A percentile compares a stretch with the other conserved stretches of the same genome.
Evolutionary conservation across 2,113 vertebrate genomes (phyloP).

Genomic region (Anarhynchus alexandrinus): DNA sequence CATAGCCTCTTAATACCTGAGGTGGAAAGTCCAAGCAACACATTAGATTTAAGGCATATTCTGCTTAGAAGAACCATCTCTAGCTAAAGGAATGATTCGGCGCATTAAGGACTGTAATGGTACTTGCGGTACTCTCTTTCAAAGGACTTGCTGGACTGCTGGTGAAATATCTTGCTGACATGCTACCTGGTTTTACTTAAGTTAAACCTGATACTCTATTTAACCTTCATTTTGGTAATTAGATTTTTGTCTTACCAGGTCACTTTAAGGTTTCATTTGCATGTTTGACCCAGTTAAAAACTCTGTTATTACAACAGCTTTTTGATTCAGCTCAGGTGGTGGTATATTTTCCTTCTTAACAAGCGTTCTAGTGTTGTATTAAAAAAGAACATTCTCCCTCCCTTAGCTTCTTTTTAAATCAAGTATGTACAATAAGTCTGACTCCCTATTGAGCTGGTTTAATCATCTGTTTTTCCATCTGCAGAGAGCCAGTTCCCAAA

Average conservation of each 20-base stretch:
- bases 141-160: not conserved
- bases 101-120: not conserved
- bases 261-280: not conserved
- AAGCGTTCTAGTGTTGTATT: not conserved
- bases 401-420: slow-evolving; percentile 3
- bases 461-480: slow-evolving; percentile 47
- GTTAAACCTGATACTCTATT: not conserved
- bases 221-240: not conserved
- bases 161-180: not conserved
- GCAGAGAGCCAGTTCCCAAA: slow-evolving; percentile 5
- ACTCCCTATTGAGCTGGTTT: slow-evolving; percentile 22
- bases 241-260: not conserved
- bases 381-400: not conserved
- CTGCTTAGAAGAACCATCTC: not conserved
- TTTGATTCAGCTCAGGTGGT: not conserved
- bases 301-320: not conserved
- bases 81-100: not conserved
- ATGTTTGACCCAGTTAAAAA: not conserved
- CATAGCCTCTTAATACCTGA: not conserved
- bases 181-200: not conserved
- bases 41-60: not conserved
- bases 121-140: not conserved
- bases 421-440: slow-evolving; percentile 11
- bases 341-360: not conserved
- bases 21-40: not conserved